phyloP scores from a whole-genome alignment of 2,797 vertebrate genomes.

The Tympanoctomys barrerae region DNA sequence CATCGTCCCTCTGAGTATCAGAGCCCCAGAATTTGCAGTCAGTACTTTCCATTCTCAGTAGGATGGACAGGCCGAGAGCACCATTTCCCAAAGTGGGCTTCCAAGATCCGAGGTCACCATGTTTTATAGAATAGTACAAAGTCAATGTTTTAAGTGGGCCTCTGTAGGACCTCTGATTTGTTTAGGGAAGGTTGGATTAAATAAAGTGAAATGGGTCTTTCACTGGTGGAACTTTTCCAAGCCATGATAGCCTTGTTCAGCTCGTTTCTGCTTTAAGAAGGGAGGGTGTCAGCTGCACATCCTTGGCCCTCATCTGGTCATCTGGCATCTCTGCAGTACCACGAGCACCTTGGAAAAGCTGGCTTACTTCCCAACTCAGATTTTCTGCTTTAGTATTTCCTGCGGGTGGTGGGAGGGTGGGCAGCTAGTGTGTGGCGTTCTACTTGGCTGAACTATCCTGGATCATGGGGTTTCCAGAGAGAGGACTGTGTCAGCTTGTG shows the following conservation, averaged over 20 bases:
- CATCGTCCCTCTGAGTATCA: fast-evolving
- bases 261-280: neutral
- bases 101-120: neutral
- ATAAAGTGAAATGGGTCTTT: neutral
- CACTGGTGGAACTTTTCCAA: neutral
- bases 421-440: neutral
- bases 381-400: neutral
- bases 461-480: neutral
- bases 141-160: neutral
- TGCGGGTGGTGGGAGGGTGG: fast-evolving
- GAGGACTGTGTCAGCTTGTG: neutral
- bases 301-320: neutral
- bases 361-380: neutral
- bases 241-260: neutral
- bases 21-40: fast-evolving
- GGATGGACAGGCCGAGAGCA: neutral
- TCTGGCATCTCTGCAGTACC: neutral
- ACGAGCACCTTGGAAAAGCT: neutral
- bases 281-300: neutral
- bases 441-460: neutral
- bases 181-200: neutral
- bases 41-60: neutral
- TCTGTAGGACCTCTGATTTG: neutral
- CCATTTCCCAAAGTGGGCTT: neutral
- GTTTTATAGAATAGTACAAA: neutral